Percentiles rank a stretch among this genome's conserved stretches.
Conservation (phyloP, 1,140 invertebrate species). For the Apis dorsata region DNA sequence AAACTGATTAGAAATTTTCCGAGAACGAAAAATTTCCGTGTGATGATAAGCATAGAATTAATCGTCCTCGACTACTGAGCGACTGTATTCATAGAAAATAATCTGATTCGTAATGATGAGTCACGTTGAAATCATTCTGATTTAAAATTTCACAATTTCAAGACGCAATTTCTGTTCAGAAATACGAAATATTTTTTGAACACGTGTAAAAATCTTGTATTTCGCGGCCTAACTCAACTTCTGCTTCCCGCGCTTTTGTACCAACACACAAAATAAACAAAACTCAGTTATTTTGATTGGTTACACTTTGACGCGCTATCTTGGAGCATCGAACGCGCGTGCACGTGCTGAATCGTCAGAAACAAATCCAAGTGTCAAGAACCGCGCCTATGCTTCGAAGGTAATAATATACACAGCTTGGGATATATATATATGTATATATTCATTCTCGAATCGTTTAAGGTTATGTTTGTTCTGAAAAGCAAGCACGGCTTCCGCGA, state of each 20-base stretch:
- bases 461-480: conserved; percentile 38
- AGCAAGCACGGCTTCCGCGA: background rate
- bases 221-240: background rate
- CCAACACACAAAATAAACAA: conserved; percentile 28
- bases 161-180: conserved; percentile 4
- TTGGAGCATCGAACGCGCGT: conserved; percentile 5
- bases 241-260: background rate
- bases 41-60: conserved; percentile 55
- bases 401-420: background rate
- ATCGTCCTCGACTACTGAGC: conserved; percentile 51
- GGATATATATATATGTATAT: too few relatives aligned
- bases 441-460: conserved; percentile 4
- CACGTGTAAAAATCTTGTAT: background rate
- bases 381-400: background rate
- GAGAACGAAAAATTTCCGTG: conserved; percentile 57
- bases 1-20: conserved; percentile 44
- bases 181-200: background rate
- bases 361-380: conserved; percentile 22
- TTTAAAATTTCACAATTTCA: conserved; percentile 34
- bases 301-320: conserved; percentile 6
- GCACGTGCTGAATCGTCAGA: conserved; percentile 18
- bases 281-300: conserved; percentile 7
- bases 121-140: conserved; percentile 39
- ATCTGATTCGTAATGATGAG: conserved; percentile 60
- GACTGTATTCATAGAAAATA: conserved; percentile 60